Evolutionary conservation across 2,888 invertebrate genomes (phyloP), one percentile per base, ranked within the genome.

Genomic region (Lymantria monacha): DNA sequence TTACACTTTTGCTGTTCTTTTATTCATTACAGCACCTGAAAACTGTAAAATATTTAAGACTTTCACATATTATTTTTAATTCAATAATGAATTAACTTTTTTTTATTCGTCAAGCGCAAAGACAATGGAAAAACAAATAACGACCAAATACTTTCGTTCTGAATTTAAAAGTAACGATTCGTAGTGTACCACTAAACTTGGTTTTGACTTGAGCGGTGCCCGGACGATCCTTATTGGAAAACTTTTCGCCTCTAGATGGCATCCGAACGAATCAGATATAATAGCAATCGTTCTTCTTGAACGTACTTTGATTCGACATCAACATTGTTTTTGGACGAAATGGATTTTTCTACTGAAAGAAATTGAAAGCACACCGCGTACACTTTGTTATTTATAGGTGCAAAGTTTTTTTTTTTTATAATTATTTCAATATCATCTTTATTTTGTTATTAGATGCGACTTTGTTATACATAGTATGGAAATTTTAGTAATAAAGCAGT

Each of bases 141-240:
- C 44, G 9, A 9, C 46, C 13, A 53, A 53, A 48, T 46, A 30
- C 10, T 40, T 30, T 46, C 30, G 30, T 46, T 46, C 44, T 52
- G 52, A 59, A 61, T 61, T 59, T 57, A 61, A 51, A 66, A 67
- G 64, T 63, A 69, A 57, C 62, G 54, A 61, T 66, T 63, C 53
- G 51, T 42, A 66, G 58, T 63, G 56, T 55, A 60, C 59, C 66
- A 55, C 45, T 55, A 63, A 69, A 66, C 58, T 68, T 63, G 50
- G 63, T 51, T 62, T 55, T 57, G 30, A 48, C 37, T 43, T 56
- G 14, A 44, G 38, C 43, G 7, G 61, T 62, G 72, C 66, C 58
- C 59, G 51, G 53, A 52, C 57, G 61, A 58, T 53, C 55, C 68
- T 70, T 74, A 74, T 74, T 74, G 71, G 68, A 72, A 74, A 74